Conservation (phyloP, 2,888 invertebrate species). For the Scaeva pyrastri region DNA sequence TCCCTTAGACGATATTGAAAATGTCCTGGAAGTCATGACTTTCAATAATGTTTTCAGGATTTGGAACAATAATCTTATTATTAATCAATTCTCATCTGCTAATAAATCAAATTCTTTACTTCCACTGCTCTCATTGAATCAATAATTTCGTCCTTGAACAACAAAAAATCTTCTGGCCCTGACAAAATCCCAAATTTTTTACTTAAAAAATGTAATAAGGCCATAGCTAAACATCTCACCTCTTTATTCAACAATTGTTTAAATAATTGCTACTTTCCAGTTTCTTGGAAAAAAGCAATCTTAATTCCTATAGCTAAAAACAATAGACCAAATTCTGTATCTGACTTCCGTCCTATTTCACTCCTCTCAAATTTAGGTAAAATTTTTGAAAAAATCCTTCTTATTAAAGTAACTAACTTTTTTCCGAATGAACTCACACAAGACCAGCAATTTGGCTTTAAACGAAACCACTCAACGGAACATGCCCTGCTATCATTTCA, state of each 20-base stretch:
- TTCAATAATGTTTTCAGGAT: background rate
- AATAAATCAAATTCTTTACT: background rate
- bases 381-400: background rate
- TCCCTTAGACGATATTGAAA: background rate
- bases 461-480: slow-evolving; percentile 4
- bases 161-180: background rate
- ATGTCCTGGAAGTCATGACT: background rate
- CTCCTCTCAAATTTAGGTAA: slow-evolving; percentile 12
- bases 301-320: background rate
- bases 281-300: background rate
- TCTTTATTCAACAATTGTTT: background rate
- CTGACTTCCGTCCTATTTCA: slow-evolving; percentile 8
- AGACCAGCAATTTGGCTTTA: slow-evolving; percentile 18
- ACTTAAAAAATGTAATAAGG: too few relatives aligned
- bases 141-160: background rate
- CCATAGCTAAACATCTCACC: background rate
- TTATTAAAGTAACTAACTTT: background rate
- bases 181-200: too few relatives aligned
- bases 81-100: background rate
- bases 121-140: background rate
- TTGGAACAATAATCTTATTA: background rate
- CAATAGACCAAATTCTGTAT: background rate
- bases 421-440: background rate
- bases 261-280: slow-evolving; percentile 13
- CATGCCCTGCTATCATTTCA: too few relatives aligned